These are phyloP conservation scores for Morpho achilles DNA, from an alignment of 2,888 invertebrate genomes.

Conservation along the genomic window DNA sequence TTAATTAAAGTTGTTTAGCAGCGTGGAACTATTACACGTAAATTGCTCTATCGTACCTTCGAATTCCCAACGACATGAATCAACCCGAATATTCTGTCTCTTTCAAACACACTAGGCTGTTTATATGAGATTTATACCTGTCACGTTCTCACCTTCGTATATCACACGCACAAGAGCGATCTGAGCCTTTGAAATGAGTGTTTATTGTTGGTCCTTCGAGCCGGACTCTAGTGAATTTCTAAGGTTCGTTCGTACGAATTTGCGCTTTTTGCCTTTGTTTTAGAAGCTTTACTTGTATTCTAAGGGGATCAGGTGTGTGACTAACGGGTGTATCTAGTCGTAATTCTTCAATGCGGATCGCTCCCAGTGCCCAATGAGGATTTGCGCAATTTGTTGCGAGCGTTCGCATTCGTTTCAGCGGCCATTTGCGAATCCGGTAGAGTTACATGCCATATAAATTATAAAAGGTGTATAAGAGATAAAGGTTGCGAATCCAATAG, in stretches of 20 bases:
- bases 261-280: constrained; percentile 40
- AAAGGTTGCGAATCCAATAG: not conserved
- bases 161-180: constrained; percentile 58
- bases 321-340: constrained; percentile 55
- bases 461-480: constrained; percentile 6
- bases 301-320: constrained; percentile 55
- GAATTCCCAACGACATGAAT: constrained; percentile 29
- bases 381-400: constrained; percentile 40
- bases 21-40: constrained; percentile 20
- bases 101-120: constrained; percentile 44
- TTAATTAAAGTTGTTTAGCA: constrained; percentile 20
- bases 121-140: constrained; percentile 42
- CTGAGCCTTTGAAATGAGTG: constrained; percentile 69
- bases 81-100: constrained; percentile 35
- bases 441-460: constrained; percentile 16
- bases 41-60: constrained; percentile 21
- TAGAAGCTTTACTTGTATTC: constrained; percentile 38
- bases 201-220: constrained; percentile 67
- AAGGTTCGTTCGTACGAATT: constrained; percentile 35
- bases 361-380: constrained; percentile 45
- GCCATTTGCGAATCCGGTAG: constrained; percentile 25
- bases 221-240: constrained; percentile 44
- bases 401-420: constrained; percentile 21
- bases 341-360: constrained; percentile 55
- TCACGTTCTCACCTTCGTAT: constrained; percentile 58